Conservation (phyloP, 2,888 invertebrate species). For the Saturnia japonica region DNA sequence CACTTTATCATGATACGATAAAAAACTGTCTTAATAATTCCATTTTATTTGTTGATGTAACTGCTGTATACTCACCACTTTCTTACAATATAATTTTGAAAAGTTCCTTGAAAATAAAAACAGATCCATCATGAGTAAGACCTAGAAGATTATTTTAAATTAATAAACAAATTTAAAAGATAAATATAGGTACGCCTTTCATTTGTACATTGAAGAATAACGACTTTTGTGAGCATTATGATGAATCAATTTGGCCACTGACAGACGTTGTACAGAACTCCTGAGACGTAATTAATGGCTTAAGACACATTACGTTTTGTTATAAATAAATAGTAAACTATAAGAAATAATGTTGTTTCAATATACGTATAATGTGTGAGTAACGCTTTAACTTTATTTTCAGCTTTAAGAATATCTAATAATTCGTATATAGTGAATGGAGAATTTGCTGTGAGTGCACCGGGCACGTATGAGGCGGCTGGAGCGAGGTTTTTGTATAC, state of each 20-base stretch:
- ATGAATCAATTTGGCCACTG: conserved; percentile 50
- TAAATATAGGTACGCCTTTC: conserved; percentile 50
- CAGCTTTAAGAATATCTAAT: conserved; percentile 89
- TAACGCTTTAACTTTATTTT: conserved; percentile 35
- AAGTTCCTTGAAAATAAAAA: not conserved
- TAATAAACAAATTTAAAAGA: conserved; percentile 39
- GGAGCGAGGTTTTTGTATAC: conserved; percentile 91
- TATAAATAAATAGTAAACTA: conserved; percentile 22
- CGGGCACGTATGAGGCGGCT: conserved; percentile 88
- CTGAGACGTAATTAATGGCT: conserved; percentile 38
- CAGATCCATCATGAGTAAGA: not conserved
- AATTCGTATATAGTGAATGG: conserved; percentile 92
- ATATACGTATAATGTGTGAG: conserved; percentile 14
- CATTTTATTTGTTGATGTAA: not conserved
- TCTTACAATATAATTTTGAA: not conserved
- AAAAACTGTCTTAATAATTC: no score
- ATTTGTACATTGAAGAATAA: conserved; percentile 51
- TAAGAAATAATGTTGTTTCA: conserved; percentile 17
- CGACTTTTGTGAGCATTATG: conserved; percentile 47
- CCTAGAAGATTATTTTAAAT: not conserved
- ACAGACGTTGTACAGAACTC: conserved; percentile 43
- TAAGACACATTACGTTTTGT: conserved; percentile 5
- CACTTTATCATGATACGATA: no score
- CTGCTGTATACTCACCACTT: not conserved
- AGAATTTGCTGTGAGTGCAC: conserved; percentile 88